Evolutionary conservation across 2,888 invertebrate genomes (phyloP).

Genomic region (Lithophane semibrunnea): DNA sequence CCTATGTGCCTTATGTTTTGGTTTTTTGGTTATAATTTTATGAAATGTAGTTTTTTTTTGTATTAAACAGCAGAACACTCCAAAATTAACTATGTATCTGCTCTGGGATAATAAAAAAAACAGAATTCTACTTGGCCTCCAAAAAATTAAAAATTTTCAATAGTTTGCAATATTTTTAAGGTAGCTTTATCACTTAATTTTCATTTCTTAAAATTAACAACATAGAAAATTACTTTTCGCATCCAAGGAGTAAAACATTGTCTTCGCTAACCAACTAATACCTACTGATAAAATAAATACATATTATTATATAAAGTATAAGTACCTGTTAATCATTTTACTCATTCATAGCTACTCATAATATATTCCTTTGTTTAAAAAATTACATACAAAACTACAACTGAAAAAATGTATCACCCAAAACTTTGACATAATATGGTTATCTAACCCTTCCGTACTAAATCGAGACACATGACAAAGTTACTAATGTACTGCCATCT

Average conservation of each 20-base stretch:
- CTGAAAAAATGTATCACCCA: slow-evolving; percentile 13
- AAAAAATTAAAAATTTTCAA: neutral
- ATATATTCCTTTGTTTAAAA: neutral
- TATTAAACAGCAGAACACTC: neutral
- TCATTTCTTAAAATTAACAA: neutral
- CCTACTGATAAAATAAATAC: neutral
- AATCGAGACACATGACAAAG: slow-evolving; percentile 57
- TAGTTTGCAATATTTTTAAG: neutral
- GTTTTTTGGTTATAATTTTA: neutral
- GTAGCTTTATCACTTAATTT: neutral
- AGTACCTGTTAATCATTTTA: too few relatives aligned
- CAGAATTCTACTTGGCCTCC: neutral
- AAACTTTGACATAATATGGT: slow-evolving; percentile 37
- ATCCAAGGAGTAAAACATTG: neutral
- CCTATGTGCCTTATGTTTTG: too few relatives aligned
- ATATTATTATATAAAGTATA: too few relatives aligned
- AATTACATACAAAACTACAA: neutral
- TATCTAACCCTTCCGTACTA: slow-evolving; percentile 57
- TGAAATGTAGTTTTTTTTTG: neutral
- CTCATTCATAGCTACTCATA: neutral
- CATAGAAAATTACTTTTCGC: neutral
- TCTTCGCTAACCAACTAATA: neutral
- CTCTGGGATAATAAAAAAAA: neutral
- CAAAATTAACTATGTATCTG: neutral
- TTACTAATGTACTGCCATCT: slow-evolving; percentile 74